phyloP scores from a whole-genome alignment of 2,113 vertebrate genomes.

The Melanotaenia duboulayi region DNA sequence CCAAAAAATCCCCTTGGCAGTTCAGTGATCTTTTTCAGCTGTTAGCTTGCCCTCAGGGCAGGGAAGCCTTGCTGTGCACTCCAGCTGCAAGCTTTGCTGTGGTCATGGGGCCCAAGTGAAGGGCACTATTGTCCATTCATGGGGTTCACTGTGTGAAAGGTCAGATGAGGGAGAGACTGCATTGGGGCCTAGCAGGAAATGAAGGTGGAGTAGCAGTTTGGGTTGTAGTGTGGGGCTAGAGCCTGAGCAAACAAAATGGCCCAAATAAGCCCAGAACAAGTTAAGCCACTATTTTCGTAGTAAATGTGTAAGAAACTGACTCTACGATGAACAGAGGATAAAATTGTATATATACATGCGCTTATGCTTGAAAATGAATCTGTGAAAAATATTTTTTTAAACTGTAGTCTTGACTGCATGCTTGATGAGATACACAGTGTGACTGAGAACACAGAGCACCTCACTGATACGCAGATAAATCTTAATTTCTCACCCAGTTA shows the following conservation, averaged over 20 bases:
- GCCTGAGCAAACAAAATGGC: slow-evolving; percentile 61
- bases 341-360: background rate
- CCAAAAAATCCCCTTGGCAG: slow-evolving; percentile 71
- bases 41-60: slow-evolving; percentile 74
- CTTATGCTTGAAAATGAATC: slow-evolving; percentile 17
- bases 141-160: slow-evolving; percentile 82
- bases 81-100: slow-evolving; percentile 81
- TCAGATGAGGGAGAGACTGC: slow-evolving; percentile 70
- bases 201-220: slow-evolving; percentile 72
- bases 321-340: background rate
- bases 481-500: slow-evolving; percentile 78
- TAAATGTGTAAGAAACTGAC: background rate
- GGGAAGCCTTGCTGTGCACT: slow-evolving; percentile 67
- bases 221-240: slow-evolving; percentile 48
- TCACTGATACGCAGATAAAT: slow-evolving; percentile 81
- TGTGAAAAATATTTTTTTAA: slow-evolving; percentile 1
- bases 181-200: slow-evolving; percentile 77
- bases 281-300: background rate
- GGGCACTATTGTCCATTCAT: slow-evolving; percentile 84
- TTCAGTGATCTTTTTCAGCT: slow-evolving; percentile 80
- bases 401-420: slow-evolving; percentile 3
- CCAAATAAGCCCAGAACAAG: slow-evolving; percentile 20
- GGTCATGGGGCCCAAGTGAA: slow-evolving; percentile 76
- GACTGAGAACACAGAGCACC: slow-evolving; percentile 34
- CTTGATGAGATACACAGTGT: slow-evolving; percentile 42